These are phyloP conservation scores for Indri indri DNA, from an alignment of 2,113 vertebrate species.

Conservation along the genomic window DNA sequence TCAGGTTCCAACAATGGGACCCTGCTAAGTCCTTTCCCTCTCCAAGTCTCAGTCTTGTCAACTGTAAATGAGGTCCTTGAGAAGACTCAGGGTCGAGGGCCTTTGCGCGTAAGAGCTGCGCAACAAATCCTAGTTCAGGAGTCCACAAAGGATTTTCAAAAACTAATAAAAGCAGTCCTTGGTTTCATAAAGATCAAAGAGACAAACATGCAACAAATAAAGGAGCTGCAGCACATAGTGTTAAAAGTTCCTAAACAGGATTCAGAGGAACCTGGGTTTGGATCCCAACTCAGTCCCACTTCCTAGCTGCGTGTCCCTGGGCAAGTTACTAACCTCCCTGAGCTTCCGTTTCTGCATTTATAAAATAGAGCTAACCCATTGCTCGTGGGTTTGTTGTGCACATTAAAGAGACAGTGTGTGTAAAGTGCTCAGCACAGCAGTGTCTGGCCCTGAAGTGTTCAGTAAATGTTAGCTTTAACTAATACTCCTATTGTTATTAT, in stretches of 20 bases:
- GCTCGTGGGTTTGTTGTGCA: not conserved
- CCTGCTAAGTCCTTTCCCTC: not conserved
- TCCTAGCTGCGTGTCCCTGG: not conserved
- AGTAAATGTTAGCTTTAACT: not conserved
- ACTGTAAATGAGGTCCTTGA: not conserved
- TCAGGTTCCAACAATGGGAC: not conserved
- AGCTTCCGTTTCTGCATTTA: not conserved
- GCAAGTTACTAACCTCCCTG: not conserved
- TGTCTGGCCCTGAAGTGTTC: not conserved
- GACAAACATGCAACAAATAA: not conserved
- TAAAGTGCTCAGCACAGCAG: not conserved
- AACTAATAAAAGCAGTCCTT: not conserved
- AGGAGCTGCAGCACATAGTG: not conserved
- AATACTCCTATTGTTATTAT: not conserved
- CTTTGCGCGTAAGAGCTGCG: not conserved
- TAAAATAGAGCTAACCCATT: not conserved
- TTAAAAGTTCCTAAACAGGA: not conserved
- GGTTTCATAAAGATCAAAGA: conserved; percentile 26
- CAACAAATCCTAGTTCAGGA: not conserved
- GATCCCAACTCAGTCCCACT: not conserved
- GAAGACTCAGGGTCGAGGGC: not conserved
- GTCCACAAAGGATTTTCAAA: not conserved
- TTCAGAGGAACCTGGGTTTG: not conserved
- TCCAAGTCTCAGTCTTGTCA: not conserved
- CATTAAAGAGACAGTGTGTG: not conserved